These are phyloP conservation scores for Busseola fusca DNA, from an alignment of 2,888 invertebrate species.

Conservation along the genomic window DNA sequence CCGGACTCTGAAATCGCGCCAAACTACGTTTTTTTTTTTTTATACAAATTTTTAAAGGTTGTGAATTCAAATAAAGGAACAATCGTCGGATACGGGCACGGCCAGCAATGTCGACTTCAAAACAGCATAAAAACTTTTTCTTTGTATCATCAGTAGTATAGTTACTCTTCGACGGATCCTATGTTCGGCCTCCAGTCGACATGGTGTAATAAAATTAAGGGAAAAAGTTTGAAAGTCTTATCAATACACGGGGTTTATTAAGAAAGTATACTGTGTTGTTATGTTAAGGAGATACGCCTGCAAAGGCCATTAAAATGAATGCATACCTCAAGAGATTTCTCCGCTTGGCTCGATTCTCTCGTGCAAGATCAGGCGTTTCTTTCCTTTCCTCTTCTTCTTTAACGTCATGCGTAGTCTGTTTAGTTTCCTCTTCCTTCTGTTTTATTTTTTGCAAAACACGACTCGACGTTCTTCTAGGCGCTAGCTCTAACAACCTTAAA, in stretches of 20 bases:
- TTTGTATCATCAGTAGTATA: no score
- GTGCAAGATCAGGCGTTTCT: constrained; percentile 81
- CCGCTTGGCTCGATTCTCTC: constrained; percentile 87
- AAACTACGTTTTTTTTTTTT: no score
- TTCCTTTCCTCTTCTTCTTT: constrained; percentile 85
- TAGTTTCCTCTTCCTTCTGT: constrained; percentile 85
- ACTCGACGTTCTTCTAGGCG: constrained; percentile 91
- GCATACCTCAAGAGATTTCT: constrained; percentile 84
- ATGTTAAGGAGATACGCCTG: background rate
- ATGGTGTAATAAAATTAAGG: background rate
- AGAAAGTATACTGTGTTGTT: background rate
- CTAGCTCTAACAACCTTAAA: constrained; percentile 90
- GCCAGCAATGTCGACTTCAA: no score
- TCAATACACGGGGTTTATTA: background rate
- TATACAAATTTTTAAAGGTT: no score
- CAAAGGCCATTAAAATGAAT: background rate
- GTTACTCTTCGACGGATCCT: background rate
- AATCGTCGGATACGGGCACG: no score
- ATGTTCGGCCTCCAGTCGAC: background rate
- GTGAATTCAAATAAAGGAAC: no score
- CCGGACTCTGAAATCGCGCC: no score
- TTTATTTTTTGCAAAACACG: constrained; percentile 90
- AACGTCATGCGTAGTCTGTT: constrained; percentile 76
- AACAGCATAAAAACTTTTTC: no score
- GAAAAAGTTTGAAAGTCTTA: background rate